These are phyloP conservation scores for Tipula vernalis DNA, from an alignment of 2,888 invertebrate species.

Conservation along the genomic window DNA sequence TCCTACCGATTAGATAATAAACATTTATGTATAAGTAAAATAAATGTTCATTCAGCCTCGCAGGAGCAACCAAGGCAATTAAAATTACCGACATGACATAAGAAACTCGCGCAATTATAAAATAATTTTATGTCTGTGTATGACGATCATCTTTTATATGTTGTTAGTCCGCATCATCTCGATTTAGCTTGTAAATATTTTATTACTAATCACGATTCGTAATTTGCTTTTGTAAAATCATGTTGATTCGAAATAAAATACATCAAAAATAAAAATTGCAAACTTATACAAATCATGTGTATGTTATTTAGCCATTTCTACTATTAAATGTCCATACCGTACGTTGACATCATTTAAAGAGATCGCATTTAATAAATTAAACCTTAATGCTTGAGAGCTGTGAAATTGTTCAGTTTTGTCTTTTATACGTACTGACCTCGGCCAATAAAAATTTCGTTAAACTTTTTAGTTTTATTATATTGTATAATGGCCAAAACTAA, in stretches of 20 bases:
- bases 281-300: neutral
- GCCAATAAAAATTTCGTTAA: neutral
- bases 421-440: neutral
- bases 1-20: too few relatives aligned
- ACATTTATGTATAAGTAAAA: too few relatives aligned
- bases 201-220: neutral
- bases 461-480: neutral
- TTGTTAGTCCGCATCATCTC: neutral
- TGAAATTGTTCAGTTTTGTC: neutral
- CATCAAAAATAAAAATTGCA: neutral
- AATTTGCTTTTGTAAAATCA: neutral
- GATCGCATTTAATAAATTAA: neutral
- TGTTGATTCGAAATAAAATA: neutral
- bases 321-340: neutral
- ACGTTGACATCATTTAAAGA: neutral
- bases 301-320: too few relatives aligned
- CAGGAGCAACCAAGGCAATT: too few relatives aligned
- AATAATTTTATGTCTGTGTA: too few relatives aligned
- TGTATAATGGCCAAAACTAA: neutral
- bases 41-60: neutral
- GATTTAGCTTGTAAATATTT: neutral
- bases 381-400: neutral
- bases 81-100: too few relatives aligned
- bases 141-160: neutral
- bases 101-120: too few relatives aligned